Evolutionary conservation across 2,113 vertebrate genomes (phyloP).

Genomic region (Columba janthina): DNA sequence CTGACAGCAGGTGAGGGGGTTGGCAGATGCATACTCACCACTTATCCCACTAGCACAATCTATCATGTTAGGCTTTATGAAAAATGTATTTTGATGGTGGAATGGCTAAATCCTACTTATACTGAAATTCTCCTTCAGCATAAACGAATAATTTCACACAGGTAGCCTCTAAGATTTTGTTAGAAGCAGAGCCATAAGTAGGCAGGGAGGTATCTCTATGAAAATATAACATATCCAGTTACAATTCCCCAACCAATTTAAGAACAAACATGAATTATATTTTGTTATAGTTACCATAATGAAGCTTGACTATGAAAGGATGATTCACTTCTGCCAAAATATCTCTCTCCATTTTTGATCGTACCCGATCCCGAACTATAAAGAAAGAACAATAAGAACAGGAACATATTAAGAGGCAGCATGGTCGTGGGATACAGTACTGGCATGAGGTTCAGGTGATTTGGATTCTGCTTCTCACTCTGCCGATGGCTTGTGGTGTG

Average conservation of each 20-base stretch:
- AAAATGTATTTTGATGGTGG: background rate
- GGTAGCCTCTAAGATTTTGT: background rate
- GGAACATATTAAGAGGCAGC: background rate
- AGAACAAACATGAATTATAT: background rate
- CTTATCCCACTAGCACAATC: background rate
- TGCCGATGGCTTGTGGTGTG: background rate
- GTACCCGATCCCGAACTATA: constrained; percentile 90
- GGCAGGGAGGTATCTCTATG: background rate
- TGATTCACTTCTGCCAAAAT: constrained; percentile 97
- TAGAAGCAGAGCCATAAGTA: background rate
- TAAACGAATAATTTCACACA: background rate
- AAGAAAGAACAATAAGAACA: constrained; percentile 10
- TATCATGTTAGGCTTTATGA: accelerated
- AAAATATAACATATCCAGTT: background rate
- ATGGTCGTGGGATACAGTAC: background rate
- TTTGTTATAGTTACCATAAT: constrained; percentile 83
- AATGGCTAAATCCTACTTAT: background rate
- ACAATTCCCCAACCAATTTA: background rate
- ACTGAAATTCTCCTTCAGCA: background rate
- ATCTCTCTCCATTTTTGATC: constrained; percentile 97
- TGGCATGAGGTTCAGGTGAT: background rate
- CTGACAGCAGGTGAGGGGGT: background rate
- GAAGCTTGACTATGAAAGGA: constrained; percentile 96
- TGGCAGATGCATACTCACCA: background rate
- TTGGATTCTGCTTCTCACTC: background rate